These are phyloP conservation scores for Selene dorsalis DNA, from an alignment of 2,797 vertebrate genomes.

Conservation along the genomic window DNA sequence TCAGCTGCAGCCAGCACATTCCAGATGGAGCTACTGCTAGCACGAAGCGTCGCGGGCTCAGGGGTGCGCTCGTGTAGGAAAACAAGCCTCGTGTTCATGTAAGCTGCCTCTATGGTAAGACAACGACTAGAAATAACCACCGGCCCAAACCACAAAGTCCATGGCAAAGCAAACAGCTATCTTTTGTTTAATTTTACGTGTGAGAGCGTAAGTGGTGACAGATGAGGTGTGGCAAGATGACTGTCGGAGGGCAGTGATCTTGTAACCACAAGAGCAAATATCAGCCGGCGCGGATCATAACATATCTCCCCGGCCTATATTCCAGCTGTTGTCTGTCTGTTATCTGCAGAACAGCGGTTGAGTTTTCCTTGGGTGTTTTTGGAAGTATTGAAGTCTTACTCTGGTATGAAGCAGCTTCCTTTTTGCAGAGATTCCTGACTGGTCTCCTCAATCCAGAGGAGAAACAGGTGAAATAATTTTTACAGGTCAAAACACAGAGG, in stretches of 20 bases:
- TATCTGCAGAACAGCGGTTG: constrained; percentile 28
- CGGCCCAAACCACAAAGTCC: constrained; percentile 52
- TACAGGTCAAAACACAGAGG: constrained; percentile 45
- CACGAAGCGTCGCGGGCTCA: constrained; percentile 31
- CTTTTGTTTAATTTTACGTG: constrained; percentile 71
- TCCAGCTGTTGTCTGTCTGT: constrained; percentile 47
- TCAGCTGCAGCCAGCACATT: constrained; percentile 59
- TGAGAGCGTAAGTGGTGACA: constrained; percentile 66
- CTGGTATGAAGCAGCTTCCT: constrained; percentile 35
- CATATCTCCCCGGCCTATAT: constrained; percentile 20
- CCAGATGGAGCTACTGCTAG: constrained; percentile 64
- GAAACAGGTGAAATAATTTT: constrained; percentile 38
- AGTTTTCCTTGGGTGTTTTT: constrained; percentile 15
- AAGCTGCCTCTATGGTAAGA: constrained; percentile 55
- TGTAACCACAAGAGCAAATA: constrained; percentile 47
- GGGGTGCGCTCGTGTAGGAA: constrained; percentile 40
- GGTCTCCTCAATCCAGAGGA: constrained; percentile 12
- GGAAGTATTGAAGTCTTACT: constrained; percentile 37
- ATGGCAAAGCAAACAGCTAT: constrained; percentile 49
- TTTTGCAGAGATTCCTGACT: constrained; percentile 35
- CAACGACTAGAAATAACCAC: constrained; percentile 57
- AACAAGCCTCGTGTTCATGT: constrained; percentile 42
- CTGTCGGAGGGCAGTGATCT: constrained; percentile 53
- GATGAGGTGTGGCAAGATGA: constrained; percentile 72
- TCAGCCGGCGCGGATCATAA: constrained; percentile 33